phyloP scores from a whole-genome alignment of 2,113 vertebrate genomes.

The Ammodytes dubius region DNA sequence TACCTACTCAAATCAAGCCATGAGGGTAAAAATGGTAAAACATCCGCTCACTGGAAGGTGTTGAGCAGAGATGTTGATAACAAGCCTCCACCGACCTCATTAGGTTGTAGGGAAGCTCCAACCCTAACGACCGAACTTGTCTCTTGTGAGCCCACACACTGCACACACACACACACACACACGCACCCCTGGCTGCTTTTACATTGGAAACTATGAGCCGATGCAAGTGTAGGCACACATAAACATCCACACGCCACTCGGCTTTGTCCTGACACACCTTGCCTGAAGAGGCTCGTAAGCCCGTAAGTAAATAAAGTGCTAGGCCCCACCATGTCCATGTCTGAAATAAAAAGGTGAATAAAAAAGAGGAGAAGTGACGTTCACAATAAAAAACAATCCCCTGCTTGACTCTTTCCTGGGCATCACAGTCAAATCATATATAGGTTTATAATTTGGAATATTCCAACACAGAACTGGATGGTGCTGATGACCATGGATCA shows the following conservation, averaged over 20 bases:
- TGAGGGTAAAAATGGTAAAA: slow-evolving; percentile 29
- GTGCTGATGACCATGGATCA: background rate
- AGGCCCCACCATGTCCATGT: slow-evolving; percentile 6
- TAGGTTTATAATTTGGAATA: background rate
- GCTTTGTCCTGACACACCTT: slow-evolving; percentile 26
- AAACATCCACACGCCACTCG: slow-evolving; percentile 1
- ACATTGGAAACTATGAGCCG: slow-evolving; percentile 42
- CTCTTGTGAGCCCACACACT: slow-evolving; percentile 60
- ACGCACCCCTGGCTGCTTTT: slow-evolving; percentile 42
- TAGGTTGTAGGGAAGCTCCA: slow-evolving; percentile 65
- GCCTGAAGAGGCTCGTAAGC: slow-evolving; percentile 19
- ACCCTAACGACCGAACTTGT: slow-evolving; percentile 70
- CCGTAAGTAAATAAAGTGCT: slow-evolving; percentile 30
- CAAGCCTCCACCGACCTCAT: slow-evolving; percentile 75
- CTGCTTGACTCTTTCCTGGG: background rate
- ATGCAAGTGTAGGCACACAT: slow-evolving; percentile 21
- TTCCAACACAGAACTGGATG: background rate
- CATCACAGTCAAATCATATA: slow-evolving; percentile 2
- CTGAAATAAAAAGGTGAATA: background rate
- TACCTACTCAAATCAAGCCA: slow-evolving; percentile 50
- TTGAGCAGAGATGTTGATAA: slow-evolving; percentile 50
- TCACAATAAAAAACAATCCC: slow-evolving; percentile 11
- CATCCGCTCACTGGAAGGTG: slow-evolving; percentile 25
- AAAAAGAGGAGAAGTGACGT: background rate
- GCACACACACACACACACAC: slow-evolving; percentile 8